Evolutionary conservation across 2,888 invertebrate genomes (phyloP).

Genomic region (Griposia aprilina): DNA sequence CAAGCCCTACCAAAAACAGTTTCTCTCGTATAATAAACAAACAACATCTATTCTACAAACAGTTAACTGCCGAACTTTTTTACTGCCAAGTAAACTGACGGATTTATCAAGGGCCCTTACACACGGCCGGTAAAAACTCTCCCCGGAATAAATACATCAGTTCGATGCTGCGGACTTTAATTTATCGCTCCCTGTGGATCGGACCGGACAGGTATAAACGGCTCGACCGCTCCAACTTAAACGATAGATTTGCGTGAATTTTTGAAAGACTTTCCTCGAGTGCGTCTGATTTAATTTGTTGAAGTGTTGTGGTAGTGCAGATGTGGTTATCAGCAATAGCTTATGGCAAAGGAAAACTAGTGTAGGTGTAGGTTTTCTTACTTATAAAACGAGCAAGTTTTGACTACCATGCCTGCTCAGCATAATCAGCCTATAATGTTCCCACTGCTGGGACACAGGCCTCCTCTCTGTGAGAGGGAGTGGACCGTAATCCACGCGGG

Average conservation of each 20-base stretch:
- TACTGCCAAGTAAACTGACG: conserved; percentile 65
- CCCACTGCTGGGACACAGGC: too few relatives aligned
- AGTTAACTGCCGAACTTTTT: conserved; percentile 63
- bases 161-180: conserved; percentile 69
- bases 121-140: conserved; percentile 74
- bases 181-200: conserved; percentile 74
- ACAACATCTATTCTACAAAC: conserved; percentile 52
- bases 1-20: conserved; percentile 21
- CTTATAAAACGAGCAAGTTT: too few relatives aligned
- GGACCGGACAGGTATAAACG: conserved; percentile 68
- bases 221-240: conserved; percentile 58
- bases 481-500: too few relatives aligned
- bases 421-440: too few relatives aligned
- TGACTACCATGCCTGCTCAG: too few relatives aligned
- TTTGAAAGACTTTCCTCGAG: conserved; percentile 53
- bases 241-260: conserved; percentile 65
- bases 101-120: conserved; percentile 77
- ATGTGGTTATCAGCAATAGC: neutral
- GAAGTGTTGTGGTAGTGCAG: conserved; percentile 6
- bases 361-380: too few relatives aligned
- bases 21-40: conserved; percentile 40
- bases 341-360: neutral
- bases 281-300: conserved; percentile 30
- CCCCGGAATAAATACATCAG: conserved; percentile 73
- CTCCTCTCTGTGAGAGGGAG: too few relatives aligned